Conservation (phyloP, 1,140 invertebrate genomes). For the Polypedilum pembai region DNA sequence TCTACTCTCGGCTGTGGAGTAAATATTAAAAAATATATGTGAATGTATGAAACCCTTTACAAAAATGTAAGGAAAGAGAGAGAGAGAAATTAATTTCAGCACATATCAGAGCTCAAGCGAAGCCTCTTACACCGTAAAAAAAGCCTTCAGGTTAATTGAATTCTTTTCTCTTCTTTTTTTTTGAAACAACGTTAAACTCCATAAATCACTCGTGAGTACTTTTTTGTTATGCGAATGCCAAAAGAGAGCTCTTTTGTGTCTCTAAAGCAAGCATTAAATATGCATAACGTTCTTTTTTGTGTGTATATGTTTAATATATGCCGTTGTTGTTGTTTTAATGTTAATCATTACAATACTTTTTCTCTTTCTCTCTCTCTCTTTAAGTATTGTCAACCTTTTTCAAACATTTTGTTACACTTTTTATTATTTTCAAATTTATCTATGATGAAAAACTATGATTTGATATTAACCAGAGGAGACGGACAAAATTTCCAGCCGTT, state of each 20-base stretch:
- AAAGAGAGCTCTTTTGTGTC: conserved; percentile 16
- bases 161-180: conserved; percentile 12
- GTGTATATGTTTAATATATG: not conserved
- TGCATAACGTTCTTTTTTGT: conserved; percentile 6
- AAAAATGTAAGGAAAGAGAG: not conserved
- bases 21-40: not conserved
- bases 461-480: too few relatives aligned
- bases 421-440: too few relatives aligned
- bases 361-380: not conserved
- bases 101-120: not conserved
- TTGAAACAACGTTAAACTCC: conserved; percentile 3
- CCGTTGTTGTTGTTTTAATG: not conserved
- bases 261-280: conserved; percentile 18
- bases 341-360: conserved; percentile 19
- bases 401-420: too few relatives aligned
- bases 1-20: not conserved
- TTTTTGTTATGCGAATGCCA: conserved; percentile 17
- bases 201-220: conserved; percentile 6
- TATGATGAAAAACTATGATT: too few relatives aligned
- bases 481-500: too few relatives aligned
- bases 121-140: conserved; percentile 3
- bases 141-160: conserved; percentile 11
- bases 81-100: conserved; percentile 1
- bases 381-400: too few relatives aligned
- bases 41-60: not conserved